Conservation (phyloP, 2,888 invertebrate genomes). For the Trachelus stipa region DNA sequence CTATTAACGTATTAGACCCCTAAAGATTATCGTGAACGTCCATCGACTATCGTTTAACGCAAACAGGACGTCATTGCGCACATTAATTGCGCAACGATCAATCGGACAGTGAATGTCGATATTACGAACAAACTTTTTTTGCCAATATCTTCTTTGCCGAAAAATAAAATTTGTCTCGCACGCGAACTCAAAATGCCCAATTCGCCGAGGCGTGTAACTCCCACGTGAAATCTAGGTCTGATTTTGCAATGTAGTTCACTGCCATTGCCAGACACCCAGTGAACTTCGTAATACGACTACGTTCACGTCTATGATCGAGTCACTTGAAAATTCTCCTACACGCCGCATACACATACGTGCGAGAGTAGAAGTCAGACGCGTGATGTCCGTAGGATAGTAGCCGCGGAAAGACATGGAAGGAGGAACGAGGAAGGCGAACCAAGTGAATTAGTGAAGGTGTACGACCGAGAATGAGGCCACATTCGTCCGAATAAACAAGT, state of each 20-base stretch:
- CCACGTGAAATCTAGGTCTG: background rate
- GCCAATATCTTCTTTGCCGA: background rate
- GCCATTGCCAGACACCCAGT: background rate
- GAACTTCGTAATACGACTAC: background rate
- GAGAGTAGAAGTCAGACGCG: background rate
- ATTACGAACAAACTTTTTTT: background rate
- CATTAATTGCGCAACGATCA: background rate
- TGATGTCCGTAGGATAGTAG: constrained; percentile 8
- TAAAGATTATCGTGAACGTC: background rate
- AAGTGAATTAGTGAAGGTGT: constrained; percentile 62
- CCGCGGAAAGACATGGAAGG: constrained; percentile 18
- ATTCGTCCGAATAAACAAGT: constrained; percentile 61
- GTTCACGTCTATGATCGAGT: background rate
- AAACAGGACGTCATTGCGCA: background rate
- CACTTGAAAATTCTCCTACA: background rate
- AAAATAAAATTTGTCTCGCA: background rate
- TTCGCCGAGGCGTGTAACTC: background rate
- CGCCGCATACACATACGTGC: background rate
- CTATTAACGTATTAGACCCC: background rate
- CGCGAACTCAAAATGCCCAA: background rate
- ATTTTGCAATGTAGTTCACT: background rate
- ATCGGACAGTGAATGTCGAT: background rate
- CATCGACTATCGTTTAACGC: background rate
- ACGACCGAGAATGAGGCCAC: constrained; percentile 64
- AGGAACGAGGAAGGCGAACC: constrained; percentile 35